phyloP scores from a whole-genome alignment of 2,797 vertebrate genomes.

The Myripristis jacobus region DNA sequence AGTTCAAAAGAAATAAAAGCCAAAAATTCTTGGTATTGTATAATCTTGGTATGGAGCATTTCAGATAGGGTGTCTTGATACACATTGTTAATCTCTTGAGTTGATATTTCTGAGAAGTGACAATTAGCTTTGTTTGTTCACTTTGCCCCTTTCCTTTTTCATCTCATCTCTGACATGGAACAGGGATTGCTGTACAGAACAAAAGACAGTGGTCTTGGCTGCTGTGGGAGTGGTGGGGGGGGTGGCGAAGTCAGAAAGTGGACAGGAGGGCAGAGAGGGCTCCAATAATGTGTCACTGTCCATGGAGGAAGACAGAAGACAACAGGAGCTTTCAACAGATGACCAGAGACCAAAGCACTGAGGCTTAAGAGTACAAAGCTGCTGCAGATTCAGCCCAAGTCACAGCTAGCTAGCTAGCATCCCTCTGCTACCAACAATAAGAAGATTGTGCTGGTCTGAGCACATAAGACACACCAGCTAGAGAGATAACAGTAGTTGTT shows the following conservation, averaged over 20 bases:
- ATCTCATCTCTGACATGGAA: conserved; percentile 9
- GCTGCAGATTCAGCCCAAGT: conserved; percentile 50
- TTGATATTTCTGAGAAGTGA: neutral
- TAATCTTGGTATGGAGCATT: neutral
- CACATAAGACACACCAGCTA: conserved; percentile 27
- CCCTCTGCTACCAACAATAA: conserved; percentile 54
- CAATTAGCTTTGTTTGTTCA: conserved; percentile 11
- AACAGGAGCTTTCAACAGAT: conserved; percentile 53
- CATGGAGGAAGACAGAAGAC: conserved; percentile 44
- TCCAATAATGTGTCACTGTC: conserved; percentile 54
- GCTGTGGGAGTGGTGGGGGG: neutral
- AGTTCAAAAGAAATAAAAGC: neutral
- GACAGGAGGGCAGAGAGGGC: conserved; percentile 48
- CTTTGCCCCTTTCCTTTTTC: neutral
- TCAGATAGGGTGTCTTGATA: neutral
- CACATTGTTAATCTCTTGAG: conserved; percentile 7
- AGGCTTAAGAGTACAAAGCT: conserved; percentile 45
- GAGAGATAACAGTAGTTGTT: conserved; percentile 27
- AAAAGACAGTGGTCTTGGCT: conserved; percentile 36
- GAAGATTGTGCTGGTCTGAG: conserved; percentile 54
- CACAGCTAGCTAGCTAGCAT: conserved; percentile 43
- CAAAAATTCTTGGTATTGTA: neutral
- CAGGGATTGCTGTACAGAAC: conserved; percentile 21
- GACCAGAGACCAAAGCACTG: conserved; percentile 39
- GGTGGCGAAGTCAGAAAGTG: conserved; percentile 5